Evolutionary conservation across 2,888 invertebrate genomes (phyloP), one percentile per base, ranked within the genome.

Genomic region (Agrotis puta): DNA sequence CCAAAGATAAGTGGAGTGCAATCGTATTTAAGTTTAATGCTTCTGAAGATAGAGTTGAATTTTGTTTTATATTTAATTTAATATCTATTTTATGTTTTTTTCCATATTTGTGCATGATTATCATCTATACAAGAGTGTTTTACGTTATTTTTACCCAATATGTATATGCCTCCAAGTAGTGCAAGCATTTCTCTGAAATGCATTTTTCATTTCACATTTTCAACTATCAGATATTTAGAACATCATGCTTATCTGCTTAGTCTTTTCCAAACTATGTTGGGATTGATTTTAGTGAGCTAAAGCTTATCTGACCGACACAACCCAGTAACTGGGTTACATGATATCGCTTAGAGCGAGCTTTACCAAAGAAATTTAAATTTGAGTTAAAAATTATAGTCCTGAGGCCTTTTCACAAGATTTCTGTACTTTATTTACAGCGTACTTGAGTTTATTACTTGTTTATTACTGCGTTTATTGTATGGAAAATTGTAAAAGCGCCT

Each of bases 1-100:
- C 89, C 90, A 90, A 91, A 90, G 89, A 88, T 71, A 57, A 50
- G 68, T 77, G 64, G 71, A 81, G 80, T 82, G 71, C 75, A 78
- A 78, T 74, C 58, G 58, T 71, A 70, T 62, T 76, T 81, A 58
- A 53, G 61, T 81, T 79, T 53, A 51, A 33, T 51, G 13, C 0
- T 13, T 33, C 45, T 59, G 47, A 54, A 48, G 18, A 54, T 18
- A 58, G 63, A 67, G 50, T 62, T 63, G 27, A 54, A 54, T 77
- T 56, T 69, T 58, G 33, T 50, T 64, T 66, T 77, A 39, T 11
- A 39, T 2, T 39, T 5, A 39, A 9, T 22, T 48, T 53, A 20
- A 9, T 74, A 57, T 57, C 7, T 53, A 48, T 67, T 58, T 76
- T 6, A 20, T 47, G 48, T 62, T 47, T 48, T n/a, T 3, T n/a